A percentile compares a stretch with the other conserved stretches of the same genome.
Evolutionary conservation across 2,888 invertebrate species (phyloP).

Genomic region (Pyrrhosoma nymphula): DNA sequence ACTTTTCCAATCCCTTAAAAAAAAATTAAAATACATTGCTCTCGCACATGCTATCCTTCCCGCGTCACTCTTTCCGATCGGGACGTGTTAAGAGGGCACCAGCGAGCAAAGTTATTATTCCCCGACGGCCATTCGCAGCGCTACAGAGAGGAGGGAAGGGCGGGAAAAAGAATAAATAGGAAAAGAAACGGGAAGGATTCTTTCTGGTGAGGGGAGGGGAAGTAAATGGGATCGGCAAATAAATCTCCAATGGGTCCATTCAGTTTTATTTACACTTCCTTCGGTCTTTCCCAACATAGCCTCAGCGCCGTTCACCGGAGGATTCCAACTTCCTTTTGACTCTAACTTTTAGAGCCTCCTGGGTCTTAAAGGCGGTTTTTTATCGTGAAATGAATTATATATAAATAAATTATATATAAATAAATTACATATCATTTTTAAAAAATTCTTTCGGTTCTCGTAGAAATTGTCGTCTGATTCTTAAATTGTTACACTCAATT

Average conservation of each 20-base stretch:
- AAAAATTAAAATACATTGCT: too few species aligned
- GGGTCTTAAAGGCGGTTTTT: too few species aligned
- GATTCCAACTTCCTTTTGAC: background rate
- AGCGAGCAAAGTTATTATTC: background rate
- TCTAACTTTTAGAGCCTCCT: too few species aligned
- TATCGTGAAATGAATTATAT: too few species aligned
- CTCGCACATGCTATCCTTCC: too few species aligned
- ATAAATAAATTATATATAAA: too few species aligned
- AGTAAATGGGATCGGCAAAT: background rate
- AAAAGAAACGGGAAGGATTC: background rate
- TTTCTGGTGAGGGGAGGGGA: background rate
- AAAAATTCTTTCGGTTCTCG: too few species aligned
- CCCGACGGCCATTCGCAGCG: background rate
- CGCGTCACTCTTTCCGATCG: too few species aligned
- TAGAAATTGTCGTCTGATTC: too few species aligned
- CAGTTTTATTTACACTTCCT: conserved; percentile 7
- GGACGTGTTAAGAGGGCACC: background rate
- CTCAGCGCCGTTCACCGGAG: background rate
- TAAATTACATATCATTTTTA: too few species aligned
- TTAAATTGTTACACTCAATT: too few species aligned
- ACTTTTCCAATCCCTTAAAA: too few species aligned
- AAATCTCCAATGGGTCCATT: background rate
- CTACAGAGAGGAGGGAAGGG: background rate
- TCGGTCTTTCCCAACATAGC: background rate
- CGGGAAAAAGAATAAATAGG: background rate